These are phyloP conservation scores for Bungarus multicinctus DNA, from an alignment of 2,113 vertebrate species.

Conservation along the genomic window DNA sequence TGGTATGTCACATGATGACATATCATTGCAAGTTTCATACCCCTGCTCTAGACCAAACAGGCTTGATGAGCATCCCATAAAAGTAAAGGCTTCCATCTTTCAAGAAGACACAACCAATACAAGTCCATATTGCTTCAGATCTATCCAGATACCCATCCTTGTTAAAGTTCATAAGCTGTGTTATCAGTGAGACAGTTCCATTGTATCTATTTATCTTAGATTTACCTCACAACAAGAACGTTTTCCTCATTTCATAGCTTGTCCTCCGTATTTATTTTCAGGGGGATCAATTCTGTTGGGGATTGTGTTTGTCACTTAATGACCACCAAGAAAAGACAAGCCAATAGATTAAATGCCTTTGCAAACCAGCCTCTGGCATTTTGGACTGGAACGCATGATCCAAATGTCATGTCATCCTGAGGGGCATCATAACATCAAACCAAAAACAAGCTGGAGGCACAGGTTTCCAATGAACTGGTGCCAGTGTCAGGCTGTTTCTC, in stretches of 20 bases:
- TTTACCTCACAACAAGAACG: not conserved
- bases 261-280: not conserved
- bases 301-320: not conserved
- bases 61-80: not conserved
- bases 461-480: not conserved
- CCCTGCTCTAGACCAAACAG: not conserved
- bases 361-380: not conserved
- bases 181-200: not conserved
- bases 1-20: no score
- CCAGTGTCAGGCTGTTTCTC: not conserved
- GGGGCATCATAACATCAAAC: not conserved
- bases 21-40: no score
- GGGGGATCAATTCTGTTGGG: not conserved
- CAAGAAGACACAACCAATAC: not conserved
- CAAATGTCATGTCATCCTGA: not conserved
- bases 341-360: not conserved
- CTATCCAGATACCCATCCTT: not conserved
- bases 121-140: not conserved
- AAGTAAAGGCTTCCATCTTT: not conserved
- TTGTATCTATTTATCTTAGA: not conserved
- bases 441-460: not conserved
- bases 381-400: not conserved
- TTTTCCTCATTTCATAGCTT: not conserved
- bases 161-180: not conserved
- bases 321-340: not conserved